Percentiles rank a stretch among this genome's conserved stretches.
Evolutionary conservation across 2,888 invertebrate genomes (phyloP).

Genomic region (Entomobrya proxima): DNA sequence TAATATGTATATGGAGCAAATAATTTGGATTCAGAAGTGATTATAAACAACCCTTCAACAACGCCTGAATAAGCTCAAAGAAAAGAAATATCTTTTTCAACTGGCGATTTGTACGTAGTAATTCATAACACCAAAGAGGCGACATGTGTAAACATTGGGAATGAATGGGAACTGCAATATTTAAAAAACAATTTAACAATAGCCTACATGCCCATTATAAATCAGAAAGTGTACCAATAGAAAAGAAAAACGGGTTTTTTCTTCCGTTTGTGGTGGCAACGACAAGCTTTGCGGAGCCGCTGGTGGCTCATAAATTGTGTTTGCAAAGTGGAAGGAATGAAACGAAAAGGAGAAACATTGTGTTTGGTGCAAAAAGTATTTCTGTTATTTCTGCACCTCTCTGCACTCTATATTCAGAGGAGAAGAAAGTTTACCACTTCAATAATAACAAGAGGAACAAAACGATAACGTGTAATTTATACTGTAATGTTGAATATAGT

Average conservation of each 20-base stretch:
- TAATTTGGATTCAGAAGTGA: too few relatives aligned
- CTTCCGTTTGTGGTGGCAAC: too few relatives aligned
- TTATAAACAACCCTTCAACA: too few relatives aligned
- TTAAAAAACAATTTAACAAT: background rate
- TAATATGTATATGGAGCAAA: too few relatives aligned
- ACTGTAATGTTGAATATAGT: too few relatives aligned
- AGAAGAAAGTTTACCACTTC: too few relatives aligned
- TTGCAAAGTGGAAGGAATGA: slow-evolving; percentile 13
- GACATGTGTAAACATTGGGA: background rate
- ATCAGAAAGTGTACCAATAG: background rate
- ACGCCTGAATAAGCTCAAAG: too few relatives aligned
- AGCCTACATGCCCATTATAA: background rate
- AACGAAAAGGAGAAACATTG: background rate
- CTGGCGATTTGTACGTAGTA: too few relatives aligned
- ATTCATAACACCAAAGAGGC: too few relatives aligned
- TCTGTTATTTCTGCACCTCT: background rate
- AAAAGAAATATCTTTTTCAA: too few relatives aligned
- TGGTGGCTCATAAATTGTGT: slow-evolving; percentile 18
- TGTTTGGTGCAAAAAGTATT: background rate
- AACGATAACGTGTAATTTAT: too few relatives aligned
- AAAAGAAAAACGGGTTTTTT: background rate
- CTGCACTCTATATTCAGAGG: background rate
- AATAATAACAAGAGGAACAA: too few relatives aligned
- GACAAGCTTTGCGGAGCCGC: background rate
- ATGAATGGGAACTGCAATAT: background rate